A percentile compares a stretch with the other conserved stretches of the same genome.
Conservation (phyloP, 2,113 vertebrate genomes). For the Burhinus bistriatus region DNA sequence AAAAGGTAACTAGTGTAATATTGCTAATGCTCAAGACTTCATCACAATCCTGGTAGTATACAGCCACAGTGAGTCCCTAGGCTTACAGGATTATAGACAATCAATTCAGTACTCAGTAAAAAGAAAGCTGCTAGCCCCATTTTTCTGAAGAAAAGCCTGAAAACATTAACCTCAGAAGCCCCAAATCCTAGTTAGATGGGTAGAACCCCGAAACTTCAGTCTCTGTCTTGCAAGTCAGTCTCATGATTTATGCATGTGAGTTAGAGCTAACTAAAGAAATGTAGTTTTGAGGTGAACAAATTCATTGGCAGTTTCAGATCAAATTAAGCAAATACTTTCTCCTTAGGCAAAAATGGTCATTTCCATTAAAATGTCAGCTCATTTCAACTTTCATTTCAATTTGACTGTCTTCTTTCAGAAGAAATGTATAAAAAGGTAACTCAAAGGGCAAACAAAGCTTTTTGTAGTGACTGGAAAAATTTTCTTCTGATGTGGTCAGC, state of each 20-base stretch:
- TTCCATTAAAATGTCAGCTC: neutral
- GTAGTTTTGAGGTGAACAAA: neutral
- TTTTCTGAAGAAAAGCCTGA: neutral
- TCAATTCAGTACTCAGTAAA: neutral
- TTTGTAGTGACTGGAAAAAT: neutral
- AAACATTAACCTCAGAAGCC: neutral
- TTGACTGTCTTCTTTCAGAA: neutral
- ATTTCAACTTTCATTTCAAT: neutral
- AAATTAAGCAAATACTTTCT: conserved; percentile 13
- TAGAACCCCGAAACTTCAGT: neutral
- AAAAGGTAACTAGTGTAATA: neutral
- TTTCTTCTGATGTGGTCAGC: neutral
- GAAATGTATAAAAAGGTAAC: neutral
- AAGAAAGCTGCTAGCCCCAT: neutral
- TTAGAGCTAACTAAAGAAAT: neutral
- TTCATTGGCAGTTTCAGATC: neutral
- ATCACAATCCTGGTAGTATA: neutral
- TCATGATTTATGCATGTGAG: neutral
- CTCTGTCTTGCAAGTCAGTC: neutral
- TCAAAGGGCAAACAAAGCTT: neutral
- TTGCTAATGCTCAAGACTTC: neutral
- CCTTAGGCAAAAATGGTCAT: neutral
- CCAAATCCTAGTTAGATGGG: neutral
- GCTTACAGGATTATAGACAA: neutral
- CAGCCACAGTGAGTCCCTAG: rapidly evolving